These are phyloP conservation scores for Doryteuthis pealeii DNA, from an alignment of 1,140 invertebrate species.

Conservation along the genomic window DNA sequence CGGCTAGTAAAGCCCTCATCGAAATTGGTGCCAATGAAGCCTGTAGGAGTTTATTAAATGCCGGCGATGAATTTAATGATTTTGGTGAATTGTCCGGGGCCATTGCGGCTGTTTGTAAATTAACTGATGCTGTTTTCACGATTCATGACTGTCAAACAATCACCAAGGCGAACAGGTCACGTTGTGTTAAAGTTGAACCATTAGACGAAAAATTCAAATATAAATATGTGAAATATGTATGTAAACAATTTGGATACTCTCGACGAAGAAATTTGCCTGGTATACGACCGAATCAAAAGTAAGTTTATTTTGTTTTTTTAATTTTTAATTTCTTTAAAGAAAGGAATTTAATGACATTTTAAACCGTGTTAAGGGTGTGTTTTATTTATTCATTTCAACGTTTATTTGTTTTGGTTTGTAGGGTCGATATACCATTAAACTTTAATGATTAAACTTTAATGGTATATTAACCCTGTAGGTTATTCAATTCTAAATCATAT, in stretches of 20 bases:
- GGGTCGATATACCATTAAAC: too few relatives aligned
- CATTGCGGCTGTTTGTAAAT: neutral
- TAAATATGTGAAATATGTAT: conserved; percentile 3
- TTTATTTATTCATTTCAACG: too few relatives aligned
- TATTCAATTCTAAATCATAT: too few relatives aligned
- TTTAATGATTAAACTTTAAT: too few relatives aligned
- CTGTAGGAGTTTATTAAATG: neutral
- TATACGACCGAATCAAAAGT: neutral
- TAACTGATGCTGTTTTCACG: neutral
- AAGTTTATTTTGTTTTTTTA: neutral
- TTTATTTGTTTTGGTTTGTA: too few relatives aligned
- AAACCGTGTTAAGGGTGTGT: too few relatives aligned
- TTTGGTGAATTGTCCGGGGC: neutral
- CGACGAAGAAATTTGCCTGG: neutral
- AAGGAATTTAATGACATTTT: too few relatives aligned
- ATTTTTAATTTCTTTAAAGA: neutral
- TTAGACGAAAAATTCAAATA: conserved; percentile 7
- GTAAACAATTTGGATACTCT: neutral
- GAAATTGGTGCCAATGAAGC: conserved; percentile 3
- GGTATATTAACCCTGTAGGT: too few relatives aligned
- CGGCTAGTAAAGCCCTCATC: neutral
- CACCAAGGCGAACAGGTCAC: neutral
- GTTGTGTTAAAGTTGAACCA: neutral
- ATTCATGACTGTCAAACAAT: conserved; percentile 8
- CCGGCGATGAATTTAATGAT: neutral